A percentile compares a stretch with the other conserved stretches of the same genome.
phyloP scores from a whole-genome alignment of 2,888 invertebrate species.

The Watsonalla cultraria region DNA sequence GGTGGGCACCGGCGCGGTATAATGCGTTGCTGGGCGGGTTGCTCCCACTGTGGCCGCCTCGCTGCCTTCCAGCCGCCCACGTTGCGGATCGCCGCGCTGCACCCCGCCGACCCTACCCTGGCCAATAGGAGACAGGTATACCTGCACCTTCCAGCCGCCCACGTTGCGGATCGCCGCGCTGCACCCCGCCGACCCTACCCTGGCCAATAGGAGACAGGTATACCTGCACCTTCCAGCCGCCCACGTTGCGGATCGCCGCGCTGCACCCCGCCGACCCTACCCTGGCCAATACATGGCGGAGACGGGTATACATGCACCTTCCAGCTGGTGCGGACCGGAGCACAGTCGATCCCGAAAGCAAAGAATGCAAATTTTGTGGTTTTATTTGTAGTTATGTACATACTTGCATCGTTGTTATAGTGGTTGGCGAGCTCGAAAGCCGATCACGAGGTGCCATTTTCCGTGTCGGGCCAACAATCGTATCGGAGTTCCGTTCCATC shows the following conservation, averaged over 20 bases:
- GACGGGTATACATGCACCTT: conserved; percentile 29
- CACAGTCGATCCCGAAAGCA: too few species aligned
- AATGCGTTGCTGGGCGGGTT: conserved; percentile 36
- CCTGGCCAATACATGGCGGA: conserved; percentile 19
- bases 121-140: conserved; percentile 33
- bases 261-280: conserved; percentile 44
- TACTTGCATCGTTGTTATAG: too few species aligned
- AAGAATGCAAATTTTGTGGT: too few species aligned
- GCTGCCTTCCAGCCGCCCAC: conserved; percentile 31
- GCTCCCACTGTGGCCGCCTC: conserved; percentile 40
- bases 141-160: conserved; percentile 27
- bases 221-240: conserved; percentile 24
- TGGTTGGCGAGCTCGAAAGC: too few species aligned
- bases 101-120: conserved; percentile 41
- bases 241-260: conserved; percentile 24
- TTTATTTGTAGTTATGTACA: too few species aligned
- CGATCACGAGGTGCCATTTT: too few species aligned
- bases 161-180: conserved; percentile 20
- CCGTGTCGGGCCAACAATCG: too few species aligned
- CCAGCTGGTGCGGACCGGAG: conserved; percentile 30
- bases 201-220: conserved; percentile 33
- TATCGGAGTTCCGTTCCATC: too few species aligned
- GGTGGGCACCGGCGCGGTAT: conserved; percentile 42
- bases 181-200: conserved; percentile 43
- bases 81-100: conserved; percentile 24